Percentiles rank a stretch among this genome's conserved stretches.
phyloP scores from a whole-genome alignment of 1,140 invertebrate genomes.

The Drosophila jambulina region DNA sequence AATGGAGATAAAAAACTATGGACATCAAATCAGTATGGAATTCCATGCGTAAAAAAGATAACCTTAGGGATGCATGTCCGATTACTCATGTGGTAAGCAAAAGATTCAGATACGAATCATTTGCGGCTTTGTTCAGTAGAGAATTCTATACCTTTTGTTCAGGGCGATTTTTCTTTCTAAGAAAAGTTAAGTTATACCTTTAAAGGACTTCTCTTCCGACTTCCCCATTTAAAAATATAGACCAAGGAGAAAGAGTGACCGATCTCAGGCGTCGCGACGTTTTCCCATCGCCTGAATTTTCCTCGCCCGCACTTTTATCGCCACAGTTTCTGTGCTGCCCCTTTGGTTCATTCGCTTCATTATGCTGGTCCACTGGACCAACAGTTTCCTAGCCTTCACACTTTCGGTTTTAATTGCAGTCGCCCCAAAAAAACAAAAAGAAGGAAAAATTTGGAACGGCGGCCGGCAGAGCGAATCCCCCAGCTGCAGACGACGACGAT shows the following conservation, averaged over 20 bases:
- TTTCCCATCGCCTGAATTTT: conserved; percentile 9
- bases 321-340: not conserved
- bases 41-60: not conserved
- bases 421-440: conserved; percentile 3
- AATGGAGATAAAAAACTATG: not conserved
- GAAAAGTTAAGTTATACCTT: not conserved
- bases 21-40: not conserved
- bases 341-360: conserved; percentile 23
- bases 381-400: conserved; percentile 52
- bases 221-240: not conserved
- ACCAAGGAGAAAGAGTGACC: conserved; percentile 15
- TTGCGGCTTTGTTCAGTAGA: not conserved
- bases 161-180: not conserved
- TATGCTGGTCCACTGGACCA: conserved; percentile 21
- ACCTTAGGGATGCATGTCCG: not conserved
- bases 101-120: not conserved
- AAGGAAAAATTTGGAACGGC: conserved; percentile 43
- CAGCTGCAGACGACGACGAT: conserved; percentile 36
- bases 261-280: not conserved
- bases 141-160: not conserved
- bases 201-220: not conserved
- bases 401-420: conserved; percentile 76
- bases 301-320: conserved; percentile 8
- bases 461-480: conserved; percentile 43
- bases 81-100: not conserved